Evolutionary conservation across 2,113 vertebrate genomes (phyloP).

Genomic region (Taurulus bubalis): DNA sequence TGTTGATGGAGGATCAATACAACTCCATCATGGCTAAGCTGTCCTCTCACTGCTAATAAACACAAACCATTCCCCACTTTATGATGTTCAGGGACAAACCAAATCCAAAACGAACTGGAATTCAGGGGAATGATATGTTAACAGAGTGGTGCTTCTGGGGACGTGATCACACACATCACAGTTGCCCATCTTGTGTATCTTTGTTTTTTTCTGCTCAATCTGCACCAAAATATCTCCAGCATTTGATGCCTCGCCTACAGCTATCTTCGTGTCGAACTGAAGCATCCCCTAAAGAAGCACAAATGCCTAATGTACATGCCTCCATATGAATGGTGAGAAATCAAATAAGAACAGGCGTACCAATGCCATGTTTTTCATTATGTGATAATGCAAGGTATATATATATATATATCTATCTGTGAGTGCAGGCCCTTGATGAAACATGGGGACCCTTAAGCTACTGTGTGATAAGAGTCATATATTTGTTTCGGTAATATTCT

Average conservation of each 20-base stretch:
- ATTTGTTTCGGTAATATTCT: slow-evolving; percentile 52
- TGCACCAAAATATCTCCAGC: not conserved
- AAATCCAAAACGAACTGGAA: not conserved
- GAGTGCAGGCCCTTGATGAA: slow-evolving; percentile 17
- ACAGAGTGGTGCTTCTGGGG: not conserved
- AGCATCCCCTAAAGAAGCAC: not conserved
- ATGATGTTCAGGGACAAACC: slow-evolving; percentile 21
- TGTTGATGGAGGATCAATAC: slow-evolving; percentile 61
- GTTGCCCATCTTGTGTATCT: not conserved
- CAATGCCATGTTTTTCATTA: slow-evolving; percentile 11
- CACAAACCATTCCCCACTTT: slow-evolving; percentile 36
- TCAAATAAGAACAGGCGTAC: slow-evolving; percentile 8
- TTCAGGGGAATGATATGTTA: not conserved
- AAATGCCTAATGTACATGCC: not conserved
- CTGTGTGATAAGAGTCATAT: slow-evolving; percentile 53
- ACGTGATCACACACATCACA: slow-evolving; percentile 1
- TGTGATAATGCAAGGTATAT: slow-evolving; percentile 15
- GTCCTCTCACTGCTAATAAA: slow-evolving; percentile 41
- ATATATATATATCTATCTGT: slow-evolving; percentile 8
- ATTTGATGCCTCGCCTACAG: slow-evolving; percentile 1
- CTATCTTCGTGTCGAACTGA: slow-evolving; percentile 11
- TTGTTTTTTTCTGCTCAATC: not conserved
- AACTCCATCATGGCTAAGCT: slow-evolving; percentile 49
- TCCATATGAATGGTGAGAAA: not conserved
- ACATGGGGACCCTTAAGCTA: slow-evolving; percentile 40